These are phyloP conservation scores for Pterocles gutturalis DNA, from an alignment of 2,113 vertebrate genomes.

Conservation along the genomic window DNA sequence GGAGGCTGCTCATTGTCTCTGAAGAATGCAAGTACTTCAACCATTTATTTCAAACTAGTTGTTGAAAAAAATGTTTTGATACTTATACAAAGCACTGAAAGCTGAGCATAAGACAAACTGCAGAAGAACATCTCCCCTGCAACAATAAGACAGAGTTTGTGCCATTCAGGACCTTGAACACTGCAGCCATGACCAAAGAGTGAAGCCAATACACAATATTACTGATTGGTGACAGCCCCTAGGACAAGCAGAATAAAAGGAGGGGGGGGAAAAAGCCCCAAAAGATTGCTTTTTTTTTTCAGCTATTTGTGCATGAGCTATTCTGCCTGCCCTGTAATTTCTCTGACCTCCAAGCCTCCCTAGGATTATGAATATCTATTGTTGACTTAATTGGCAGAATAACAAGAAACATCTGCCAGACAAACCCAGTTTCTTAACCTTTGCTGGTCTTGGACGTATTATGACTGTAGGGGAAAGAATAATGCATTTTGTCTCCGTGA, in stretches of 20 bases:
- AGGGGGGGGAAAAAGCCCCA: background rate
- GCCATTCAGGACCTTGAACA: background rate
- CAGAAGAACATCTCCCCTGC: background rate
- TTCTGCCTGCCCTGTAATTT: slow-evolving; percentile 28
- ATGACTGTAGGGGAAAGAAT: background rate
- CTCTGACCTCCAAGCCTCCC: background rate
- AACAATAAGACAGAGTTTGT: background rate
- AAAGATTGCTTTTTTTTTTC: background rate
- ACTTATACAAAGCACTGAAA: background rate
- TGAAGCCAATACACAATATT: background rate
- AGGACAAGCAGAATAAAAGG: slow-evolving; percentile 18
- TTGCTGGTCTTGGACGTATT: background rate
- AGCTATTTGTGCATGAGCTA: slow-evolving; percentile 11
- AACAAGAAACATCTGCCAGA: slow-evolving; percentile 63
- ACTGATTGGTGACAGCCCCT: background rate
- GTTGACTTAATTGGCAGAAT: slow-evolving; percentile 51
- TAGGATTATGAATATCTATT: slow-evolving; percentile 57
- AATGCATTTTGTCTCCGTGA: background rate
- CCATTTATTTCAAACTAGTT: background rate
- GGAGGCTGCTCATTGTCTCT: background rate
- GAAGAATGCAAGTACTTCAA: background rate
- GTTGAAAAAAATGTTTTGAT: background rate
- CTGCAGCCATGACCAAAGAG: background rate
- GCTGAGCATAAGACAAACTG: background rate
- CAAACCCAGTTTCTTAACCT: slow-evolving; percentile 31